A percentile compares a stretch with the other conserved stretches of the same genome.
These are phyloP conservation scores for Perccottus glenii DNA, from an alignment of 2,113 vertebrate genomes.

Conservation along the genomic window DNA sequence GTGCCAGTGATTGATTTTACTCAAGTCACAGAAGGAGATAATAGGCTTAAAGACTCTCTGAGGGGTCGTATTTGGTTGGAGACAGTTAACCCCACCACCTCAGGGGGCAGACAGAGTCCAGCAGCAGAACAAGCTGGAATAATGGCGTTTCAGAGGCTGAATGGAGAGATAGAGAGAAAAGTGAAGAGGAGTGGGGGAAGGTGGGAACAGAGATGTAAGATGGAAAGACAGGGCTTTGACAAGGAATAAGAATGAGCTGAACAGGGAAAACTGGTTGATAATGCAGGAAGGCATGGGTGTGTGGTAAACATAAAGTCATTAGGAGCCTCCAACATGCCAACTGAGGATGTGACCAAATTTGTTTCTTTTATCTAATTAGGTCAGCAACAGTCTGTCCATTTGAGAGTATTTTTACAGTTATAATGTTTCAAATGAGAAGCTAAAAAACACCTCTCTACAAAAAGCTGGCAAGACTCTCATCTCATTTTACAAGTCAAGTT, in stretches of 20 bases:
- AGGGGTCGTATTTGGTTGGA: constrained; percentile 41
- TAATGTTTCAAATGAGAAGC: no score
- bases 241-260: background rate
- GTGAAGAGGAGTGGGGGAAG: constrained; percentile 20
- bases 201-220: constrained; percentile 24
- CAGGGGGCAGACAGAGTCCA: constrained; percentile 34
- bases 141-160: constrained; percentile 7
- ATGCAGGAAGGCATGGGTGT: background rate
- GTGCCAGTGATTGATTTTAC: constrained; percentile 1
- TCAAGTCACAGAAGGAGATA: constrained; percentile 30
- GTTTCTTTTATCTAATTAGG: background rate
- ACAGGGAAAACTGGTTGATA: background rate
- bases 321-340: no score
- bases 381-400: background rate
- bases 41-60: constrained; percentile 54
- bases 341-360: background rate
- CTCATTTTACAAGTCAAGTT: no score
- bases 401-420: background rate
- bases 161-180: constrained; percentile 21
- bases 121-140: constrained; percentile 31
- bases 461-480: no score
- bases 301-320: background rate
- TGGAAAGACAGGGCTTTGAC: constrained; percentile 4
- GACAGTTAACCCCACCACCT: constrained; percentile 56
- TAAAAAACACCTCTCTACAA: no score